Evolutionary conservation across 2,113 vertebrate genomes (phyloP).

Genomic region (Sphyrna mokarran): DNA sequence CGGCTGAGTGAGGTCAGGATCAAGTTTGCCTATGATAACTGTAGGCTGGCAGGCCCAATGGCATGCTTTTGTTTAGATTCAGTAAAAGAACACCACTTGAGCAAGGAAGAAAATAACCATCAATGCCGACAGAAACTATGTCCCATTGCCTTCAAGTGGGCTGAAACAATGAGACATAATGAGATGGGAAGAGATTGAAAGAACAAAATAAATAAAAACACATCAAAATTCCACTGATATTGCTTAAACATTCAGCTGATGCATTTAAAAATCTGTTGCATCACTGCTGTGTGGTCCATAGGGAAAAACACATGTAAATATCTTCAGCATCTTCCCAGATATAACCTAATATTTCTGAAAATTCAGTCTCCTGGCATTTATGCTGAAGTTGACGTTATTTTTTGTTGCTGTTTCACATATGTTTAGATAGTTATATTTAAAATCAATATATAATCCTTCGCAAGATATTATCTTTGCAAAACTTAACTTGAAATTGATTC

Average conservation of each 20-base stretch:
- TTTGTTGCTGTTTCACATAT: conserved; percentile 64
- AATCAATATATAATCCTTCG: conserved; percentile 74
- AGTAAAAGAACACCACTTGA: background rate
- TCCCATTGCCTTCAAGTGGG: background rate
- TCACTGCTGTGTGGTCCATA: conserved; percentile 53
- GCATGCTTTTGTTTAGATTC: background rate
- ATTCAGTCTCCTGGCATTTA: conserved; percentile 71
- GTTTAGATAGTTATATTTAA: conserved; percentile 75
- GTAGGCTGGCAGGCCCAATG: background rate
- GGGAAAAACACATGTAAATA: conserved; percentile 71
- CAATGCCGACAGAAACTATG: background rate
- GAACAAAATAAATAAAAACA: background rate
- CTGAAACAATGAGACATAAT: background rate
- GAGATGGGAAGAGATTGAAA: background rate
- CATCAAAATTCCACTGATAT: background rate
- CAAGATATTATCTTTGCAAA: conserved; percentile 72
- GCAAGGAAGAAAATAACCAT: background rate
- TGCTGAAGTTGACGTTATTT: conserved; percentile 73
- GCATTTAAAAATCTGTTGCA: conserved; percentile 39
- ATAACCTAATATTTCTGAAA: conserved; percentile 69
- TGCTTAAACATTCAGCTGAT: background rate
- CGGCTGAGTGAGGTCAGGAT: background rate
- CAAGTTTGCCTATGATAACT: background rate
- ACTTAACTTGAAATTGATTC: conserved; percentile 76
- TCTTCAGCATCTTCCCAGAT: conserved; percentile 68